These are phyloP conservation scores for Riparia riparia DNA, from an alignment of 2,113 vertebrate genomes.

Conservation along the genomic window DNA sequence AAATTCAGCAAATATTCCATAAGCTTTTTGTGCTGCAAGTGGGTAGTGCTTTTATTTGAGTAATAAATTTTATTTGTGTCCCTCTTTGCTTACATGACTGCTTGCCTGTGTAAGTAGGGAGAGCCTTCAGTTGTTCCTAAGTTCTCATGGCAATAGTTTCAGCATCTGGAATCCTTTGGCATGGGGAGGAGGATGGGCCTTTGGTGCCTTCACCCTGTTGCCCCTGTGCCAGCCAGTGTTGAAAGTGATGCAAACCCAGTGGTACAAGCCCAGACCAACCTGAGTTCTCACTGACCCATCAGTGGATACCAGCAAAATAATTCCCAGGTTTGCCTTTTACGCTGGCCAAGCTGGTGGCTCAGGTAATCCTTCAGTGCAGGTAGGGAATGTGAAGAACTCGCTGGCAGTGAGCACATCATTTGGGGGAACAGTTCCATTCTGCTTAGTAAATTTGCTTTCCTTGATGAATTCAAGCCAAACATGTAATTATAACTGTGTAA, in stretches of 20 bases:
- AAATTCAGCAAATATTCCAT: neutral
- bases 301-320: neutral
- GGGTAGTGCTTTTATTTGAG: neutral
- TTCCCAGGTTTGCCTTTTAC: neutral
- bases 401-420: neutral
- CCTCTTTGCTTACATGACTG: neutral
- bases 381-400: neutral
- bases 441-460: neutral
- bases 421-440: neutral
- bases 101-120: neutral
- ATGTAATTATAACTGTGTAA: neutral
- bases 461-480: neutral
- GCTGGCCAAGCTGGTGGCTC: slow-evolving; percentile 32
- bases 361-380: neutral
- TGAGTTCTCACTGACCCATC: neutral
- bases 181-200: neutral
- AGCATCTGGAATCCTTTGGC: neutral
- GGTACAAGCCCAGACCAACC: neutral
- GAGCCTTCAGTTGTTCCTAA: neutral
- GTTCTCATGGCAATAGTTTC: neutral
- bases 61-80: neutral
- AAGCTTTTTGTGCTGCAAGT: neutral
- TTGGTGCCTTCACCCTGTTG: neutral
- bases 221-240: slow-evolving; percentile 17
- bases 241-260: neutral